phyloP scores from a whole-genome alignment of 2,113 vertebrate species.

The Syrrhaptes paradoxus region DNA sequence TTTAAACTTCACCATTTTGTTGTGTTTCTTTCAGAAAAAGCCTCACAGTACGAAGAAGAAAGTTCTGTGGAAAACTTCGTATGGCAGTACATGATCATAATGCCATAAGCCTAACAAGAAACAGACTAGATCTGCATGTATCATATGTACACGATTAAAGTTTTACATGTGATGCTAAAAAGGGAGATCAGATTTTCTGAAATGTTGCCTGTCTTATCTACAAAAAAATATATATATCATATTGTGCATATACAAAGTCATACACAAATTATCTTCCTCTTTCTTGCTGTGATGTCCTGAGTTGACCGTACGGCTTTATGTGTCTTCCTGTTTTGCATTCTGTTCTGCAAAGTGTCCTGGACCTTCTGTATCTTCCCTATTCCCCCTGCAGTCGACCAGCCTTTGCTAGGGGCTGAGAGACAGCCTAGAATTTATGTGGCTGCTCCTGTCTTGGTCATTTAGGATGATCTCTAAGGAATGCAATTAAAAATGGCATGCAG shows the following conservation, averaged over 20 bases:
- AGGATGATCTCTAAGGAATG: constrained; percentile 30
- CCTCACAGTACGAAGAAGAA: background rate
- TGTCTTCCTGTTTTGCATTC: background rate
- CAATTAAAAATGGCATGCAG: constrained; percentile 6
- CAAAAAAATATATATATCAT: background rate
- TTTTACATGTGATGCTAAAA: background rate
- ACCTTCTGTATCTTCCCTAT: background rate
- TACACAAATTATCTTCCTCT: background rate
- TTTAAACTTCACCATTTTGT: background rate
- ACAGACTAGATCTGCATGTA: background rate
- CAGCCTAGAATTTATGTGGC: background rate
- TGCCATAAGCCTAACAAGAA: background rate
- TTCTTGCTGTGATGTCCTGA: background rate
- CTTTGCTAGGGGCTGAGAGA: background rate
- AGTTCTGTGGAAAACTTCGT: background rate
- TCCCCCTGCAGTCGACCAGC: background rate
- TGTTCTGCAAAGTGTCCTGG: background rate
- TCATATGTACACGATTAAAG: background rate
- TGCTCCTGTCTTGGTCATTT: constrained; percentile 13
- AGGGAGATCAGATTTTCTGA: background rate
- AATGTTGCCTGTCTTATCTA: background rate
- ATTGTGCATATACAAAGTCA: background rate
- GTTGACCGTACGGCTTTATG: background rate
- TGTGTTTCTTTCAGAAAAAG: background rate
- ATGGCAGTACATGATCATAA: background rate